These are phyloP conservation scores for Neodiprion pinetum DNA, from an alignment of 1,140 invertebrate species.

Conservation along the genomic window DNA sequence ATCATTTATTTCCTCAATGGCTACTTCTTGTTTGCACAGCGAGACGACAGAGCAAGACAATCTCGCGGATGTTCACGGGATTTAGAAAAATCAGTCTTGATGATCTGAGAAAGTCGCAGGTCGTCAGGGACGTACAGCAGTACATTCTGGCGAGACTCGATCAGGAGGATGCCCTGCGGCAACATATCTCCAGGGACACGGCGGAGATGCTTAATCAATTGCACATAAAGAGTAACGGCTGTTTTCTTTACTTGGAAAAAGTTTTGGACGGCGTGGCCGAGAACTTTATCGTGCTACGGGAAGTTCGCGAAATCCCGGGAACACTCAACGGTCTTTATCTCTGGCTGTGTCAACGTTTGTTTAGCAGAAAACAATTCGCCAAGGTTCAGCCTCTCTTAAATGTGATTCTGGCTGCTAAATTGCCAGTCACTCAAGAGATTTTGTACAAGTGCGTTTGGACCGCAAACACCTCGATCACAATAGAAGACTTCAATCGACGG, in stretches of 20 bases:
- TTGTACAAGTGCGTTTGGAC: conserved; percentile 84
- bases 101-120: conserved; percentile 87
- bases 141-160: conserved; percentile 92
- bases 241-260: conserved; percentile 92
- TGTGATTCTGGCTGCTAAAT: conserved; percentile 85
- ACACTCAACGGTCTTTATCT: conserved; percentile 94
- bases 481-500: conserved; percentile 85
- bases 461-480: conserved; percentile 78
- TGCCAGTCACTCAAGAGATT: conserved; percentile 81
- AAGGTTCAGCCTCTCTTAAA: conserved; percentile 88
- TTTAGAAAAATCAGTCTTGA: conserved; percentile 93
- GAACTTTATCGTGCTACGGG: conserved; percentile 88
- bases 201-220: conserved; percentile 95
- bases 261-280: conserved; percentile 92
- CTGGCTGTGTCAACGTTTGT: conserved; percentile 92
- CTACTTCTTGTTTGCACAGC: conserved; percentile 90
- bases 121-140: conserved; percentile 91
- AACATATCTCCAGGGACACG: conserved; percentile 82
- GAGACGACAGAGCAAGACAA: conserved; percentile 82
- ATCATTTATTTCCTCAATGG: conserved; percentile 94
- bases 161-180: conserved; percentile 78
- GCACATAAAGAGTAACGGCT: conserved; percentile 96
- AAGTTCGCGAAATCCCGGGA: conserved; percentile 89
- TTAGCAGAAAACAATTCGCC: conserved; percentile 86
- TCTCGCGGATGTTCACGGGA: conserved; percentile 91